Evolutionary conservation across 2,113 vertebrate genomes (phyloP).

Genomic region (Bos indicus): DNA sequence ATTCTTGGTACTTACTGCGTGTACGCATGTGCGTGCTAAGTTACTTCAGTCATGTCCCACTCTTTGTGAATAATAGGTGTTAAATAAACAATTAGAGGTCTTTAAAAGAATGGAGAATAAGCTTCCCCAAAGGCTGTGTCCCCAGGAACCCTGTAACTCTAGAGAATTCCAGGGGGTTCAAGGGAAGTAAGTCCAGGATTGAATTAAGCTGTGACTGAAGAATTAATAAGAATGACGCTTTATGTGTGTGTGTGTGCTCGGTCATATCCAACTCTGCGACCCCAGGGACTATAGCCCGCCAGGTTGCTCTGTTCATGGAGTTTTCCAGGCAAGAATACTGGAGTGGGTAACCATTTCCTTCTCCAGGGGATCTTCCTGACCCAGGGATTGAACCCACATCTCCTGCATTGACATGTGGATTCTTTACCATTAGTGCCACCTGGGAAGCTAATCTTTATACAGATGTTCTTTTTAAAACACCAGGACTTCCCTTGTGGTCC

Average conservation of each 20-base stretch:
- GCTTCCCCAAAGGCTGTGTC: not conserved
- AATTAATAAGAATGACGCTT: too few species aligned
- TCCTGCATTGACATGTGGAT: not conserved
- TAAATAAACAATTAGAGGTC: not conserved
- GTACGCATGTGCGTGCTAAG: accelerated
- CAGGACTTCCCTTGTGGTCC: not conserved
- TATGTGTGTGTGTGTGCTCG: not conserved
- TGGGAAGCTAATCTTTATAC: not conserved
- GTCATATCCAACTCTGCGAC: not conserved
- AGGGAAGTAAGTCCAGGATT: not conserved
- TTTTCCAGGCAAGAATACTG: not conserved
- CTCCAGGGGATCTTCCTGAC: not conserved
- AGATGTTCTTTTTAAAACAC: not conserved
- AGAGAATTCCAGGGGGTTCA: not conserved
- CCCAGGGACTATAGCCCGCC: not conserved
- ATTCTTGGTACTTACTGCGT: not conserved
- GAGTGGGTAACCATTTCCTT: not conserved
- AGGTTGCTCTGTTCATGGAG: not conserved
- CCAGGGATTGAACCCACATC: not conserved
- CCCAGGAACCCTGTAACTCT: not conserved
- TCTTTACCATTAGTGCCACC: not conserved
- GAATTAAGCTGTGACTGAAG: too few species aligned
- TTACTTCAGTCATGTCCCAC: not conserved
- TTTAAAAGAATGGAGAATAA: not conserved
- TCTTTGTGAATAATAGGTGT: not conserved